Base-by-base conservation (phyloP, 2,888 invertebrate genomes). In the Limnephilus auricula region DNA sequence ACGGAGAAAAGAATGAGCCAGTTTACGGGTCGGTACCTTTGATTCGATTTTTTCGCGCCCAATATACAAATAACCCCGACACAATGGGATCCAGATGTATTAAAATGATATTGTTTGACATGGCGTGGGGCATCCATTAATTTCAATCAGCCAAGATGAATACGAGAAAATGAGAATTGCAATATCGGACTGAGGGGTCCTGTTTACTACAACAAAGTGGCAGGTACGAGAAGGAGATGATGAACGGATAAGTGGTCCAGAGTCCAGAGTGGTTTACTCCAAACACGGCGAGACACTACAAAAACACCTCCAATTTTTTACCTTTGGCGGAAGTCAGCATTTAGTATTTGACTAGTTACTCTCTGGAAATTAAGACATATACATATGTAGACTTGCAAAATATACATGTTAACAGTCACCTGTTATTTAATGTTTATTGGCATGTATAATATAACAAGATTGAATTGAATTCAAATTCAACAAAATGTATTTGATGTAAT, bases 51-150 rank as follows among this genome's bases (percentile, higher is more conserved):
- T 89, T 89, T 89, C 82, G 82, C 65, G 83, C 12, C 50, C 40
- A 32, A 50, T 30, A 50, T 89, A 79, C 83, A 82, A 89, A 83
- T 89, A 89, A 37, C 32, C 6, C 32, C 89, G 79, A 13, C 89
- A 89, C 89, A 89, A 89, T 89, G 45, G 82, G 34, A 89, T 89
- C 30, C 89, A 89, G 79, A 89, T 79, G 80, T 89, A 82, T 89
- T 89, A 31, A 89, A 89, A 89, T 80, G 82, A 89, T 89, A 80
- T 89, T 89, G 79, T 82, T 79, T 89, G 79, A 89, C 79, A 89
- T 89, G 50, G 89, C 65, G 89, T 83, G 89, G 83, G 89, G 89
- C 83, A 34, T 83, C 89, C 89, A 89, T 89, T 89, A 89, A 89
- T 89, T 83, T 83, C 83, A 82, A 89, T 89, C 82, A 83, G 50